A percentile compares a stretch with the other conserved stretches of the same genome.
phyloP scores from a whole-genome alignment of 2,797 vertebrate genomes.

The Phrynocephalus guinanensis region DNA sequence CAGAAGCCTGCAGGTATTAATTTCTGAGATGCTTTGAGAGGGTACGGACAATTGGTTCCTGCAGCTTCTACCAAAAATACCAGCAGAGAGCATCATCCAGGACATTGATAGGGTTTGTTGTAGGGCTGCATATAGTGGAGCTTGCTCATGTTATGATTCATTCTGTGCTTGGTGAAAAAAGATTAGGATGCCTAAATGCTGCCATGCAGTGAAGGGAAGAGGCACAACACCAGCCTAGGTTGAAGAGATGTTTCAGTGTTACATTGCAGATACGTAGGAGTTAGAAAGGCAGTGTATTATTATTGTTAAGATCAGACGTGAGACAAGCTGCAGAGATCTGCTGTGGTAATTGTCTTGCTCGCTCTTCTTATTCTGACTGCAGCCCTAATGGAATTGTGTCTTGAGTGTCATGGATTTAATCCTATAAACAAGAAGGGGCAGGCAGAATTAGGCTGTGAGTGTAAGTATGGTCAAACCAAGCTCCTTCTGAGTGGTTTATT shows the following conservation, averaged over 20 bases:
- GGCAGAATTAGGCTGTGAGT: too few relatives aligned
- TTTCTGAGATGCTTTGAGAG: neutral
- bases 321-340: neutral
- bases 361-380: neutral
- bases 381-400: neutral
- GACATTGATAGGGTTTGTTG: neutral
- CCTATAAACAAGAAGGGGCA: neutral
- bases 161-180: too few relatives aligned
- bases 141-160: neutral
- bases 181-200: neutral
- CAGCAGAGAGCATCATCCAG: neutral
- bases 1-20: neutral
- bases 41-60: neutral
- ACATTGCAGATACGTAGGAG: neutral
- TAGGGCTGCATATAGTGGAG: neutral
- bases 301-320: slow-evolving; percentile 3
- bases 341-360: neutral
- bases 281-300: neutral
- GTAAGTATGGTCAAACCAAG: neutral
- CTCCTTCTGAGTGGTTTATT: neutral
- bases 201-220: neutral
- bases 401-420: neutral
- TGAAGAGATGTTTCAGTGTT: neutral
- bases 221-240: neutral
- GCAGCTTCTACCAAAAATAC: neutral